Percentiles rank a stretch among this genome's conserved stretches.
Conservation (phyloP, 2,888 invertebrate species). For the Nemoura dubitans region DNA sequence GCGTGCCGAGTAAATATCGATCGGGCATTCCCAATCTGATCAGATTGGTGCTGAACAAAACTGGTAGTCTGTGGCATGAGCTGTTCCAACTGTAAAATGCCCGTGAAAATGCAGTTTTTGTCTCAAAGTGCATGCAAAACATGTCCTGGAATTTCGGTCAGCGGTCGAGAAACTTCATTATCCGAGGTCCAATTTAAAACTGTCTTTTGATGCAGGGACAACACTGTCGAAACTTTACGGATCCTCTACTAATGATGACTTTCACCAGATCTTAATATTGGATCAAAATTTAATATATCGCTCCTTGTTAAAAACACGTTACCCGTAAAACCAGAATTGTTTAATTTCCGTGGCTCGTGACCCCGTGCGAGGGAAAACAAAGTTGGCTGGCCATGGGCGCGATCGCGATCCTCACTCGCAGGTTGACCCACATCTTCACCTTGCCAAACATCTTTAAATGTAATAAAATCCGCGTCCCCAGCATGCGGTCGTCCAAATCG, state of each 20-base stretch:
- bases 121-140: too few species aligned
- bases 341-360: background rate
- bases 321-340: background rate
- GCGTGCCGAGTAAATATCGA: too few species aligned
- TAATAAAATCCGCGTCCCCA: conserved; percentile 57
- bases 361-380: background rate
- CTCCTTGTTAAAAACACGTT: background rate
- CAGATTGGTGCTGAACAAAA: too few species aligned
- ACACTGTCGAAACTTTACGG: background rate
- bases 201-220: background rate
- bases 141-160: background rate
- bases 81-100: background rate
- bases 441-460: background rate
- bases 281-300: background rate
- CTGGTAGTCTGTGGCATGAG: too few species aligned
- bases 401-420: background rate
- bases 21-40: too few species aligned
- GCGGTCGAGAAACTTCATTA: background rate
- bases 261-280: too few species aligned
- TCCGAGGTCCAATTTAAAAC: background rate
- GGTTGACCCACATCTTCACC: background rate
- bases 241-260: background rate
- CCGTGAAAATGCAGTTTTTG: background rate
- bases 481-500: conserved; percentile 87
- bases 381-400: background rate